Conservation (phyloP, 2,888 invertebrate genomes). For the Ischnura elegans region DNA sequence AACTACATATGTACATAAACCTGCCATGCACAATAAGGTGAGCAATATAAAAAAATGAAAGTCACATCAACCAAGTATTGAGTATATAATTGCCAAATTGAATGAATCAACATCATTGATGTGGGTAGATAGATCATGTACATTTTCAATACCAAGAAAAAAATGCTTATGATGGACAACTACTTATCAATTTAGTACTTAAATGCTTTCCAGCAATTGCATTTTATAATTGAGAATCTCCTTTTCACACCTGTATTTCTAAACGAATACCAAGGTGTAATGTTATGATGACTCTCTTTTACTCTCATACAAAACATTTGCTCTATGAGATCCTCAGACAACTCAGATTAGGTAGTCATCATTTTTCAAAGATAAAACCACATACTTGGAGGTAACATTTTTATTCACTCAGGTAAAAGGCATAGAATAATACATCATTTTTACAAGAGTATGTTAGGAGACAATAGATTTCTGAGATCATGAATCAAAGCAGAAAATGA, state of each 20-base stretch:
- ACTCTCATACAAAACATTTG: not conserved
- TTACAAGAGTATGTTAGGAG: slow-evolving; percentile 13
- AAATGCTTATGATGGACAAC: too few relatives aligned
- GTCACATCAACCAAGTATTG: too few relatives aligned
- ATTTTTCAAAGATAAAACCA: slow-evolving; percentile 46
- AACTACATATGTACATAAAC: not conserved
- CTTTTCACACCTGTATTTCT: not conserved
- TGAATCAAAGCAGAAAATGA: slow-evolving; percentile 15
- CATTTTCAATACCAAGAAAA: not conserved
- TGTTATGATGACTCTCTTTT: not conserved
- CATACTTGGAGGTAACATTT: slow-evolving; percentile 36
- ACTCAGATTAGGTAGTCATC: not conserved
- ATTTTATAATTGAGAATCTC: too few relatives aligned
- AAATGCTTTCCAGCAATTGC: too few relatives aligned
- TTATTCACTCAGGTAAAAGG: slow-evolving; percentile 54
- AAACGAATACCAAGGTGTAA: not conserved
- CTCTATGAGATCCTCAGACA: not conserved
- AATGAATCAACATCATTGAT: not conserved
- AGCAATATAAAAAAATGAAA: not conserved
- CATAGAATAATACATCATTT: slow-evolving; percentile 24
- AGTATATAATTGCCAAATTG: not conserved
- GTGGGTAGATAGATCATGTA: not conserved
- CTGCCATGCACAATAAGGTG: not conserved
- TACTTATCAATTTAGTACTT: too few relatives aligned
- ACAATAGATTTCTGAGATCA: slow-evolving; percentile 54